A percentile compares a stretch with the other conserved stretches of the same genome.
phyloP scores from a whole-genome alignment of 2,888 invertebrate species.

The Drosophila ezoana region DNA sequence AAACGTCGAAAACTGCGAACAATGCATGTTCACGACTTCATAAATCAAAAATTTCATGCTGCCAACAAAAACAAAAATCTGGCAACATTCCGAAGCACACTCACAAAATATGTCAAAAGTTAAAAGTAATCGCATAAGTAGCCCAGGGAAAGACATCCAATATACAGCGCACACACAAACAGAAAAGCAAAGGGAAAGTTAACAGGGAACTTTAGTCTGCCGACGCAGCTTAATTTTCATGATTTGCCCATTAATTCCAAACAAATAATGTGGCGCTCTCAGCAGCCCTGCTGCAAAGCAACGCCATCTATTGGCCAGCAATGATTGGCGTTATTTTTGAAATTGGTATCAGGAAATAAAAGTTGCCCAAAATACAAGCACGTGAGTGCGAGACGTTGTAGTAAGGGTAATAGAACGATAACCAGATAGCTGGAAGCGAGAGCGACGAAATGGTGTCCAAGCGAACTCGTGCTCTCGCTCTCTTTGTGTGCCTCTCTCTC shows the following conservation, averaged over 20 bases:
- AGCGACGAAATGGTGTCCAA: slow-evolving; percentile 15
- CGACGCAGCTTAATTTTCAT: slow-evolving; percentile 59
- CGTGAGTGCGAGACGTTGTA: slow-evolving; percentile 51
- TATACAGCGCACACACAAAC: slow-evolving; percentile 15
- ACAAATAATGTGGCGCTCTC: slow-evolving; percentile 26
- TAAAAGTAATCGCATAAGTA: slow-evolving; percentile 66
- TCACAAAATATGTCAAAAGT: slow-evolving; percentile 65
- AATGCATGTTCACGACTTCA: slow-evolving; percentile 46
- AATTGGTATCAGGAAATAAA: slow-evolving; percentile 34
- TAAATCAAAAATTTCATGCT: slow-evolving; percentile 55
- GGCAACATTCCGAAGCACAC: slow-evolving; percentile 61
- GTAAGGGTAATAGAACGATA: slow-evolving; percentile 58
- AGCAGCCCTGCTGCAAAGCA: slow-evolving; percentile 12
- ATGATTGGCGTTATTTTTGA: slow-evolving; percentile 34
- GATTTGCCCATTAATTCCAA: slow-evolving; percentile 59
- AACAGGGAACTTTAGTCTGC: slow-evolving; percentile 44
- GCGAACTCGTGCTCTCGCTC: slow-evolving; percentile 2
- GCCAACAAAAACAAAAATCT: slow-evolving; percentile 53
- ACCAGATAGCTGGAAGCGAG: slow-evolving; percentile 37
- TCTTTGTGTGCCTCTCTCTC: background rate
- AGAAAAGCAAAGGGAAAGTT: slow-evolving; percentile 58
- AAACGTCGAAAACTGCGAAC: slow-evolving; percentile 26
- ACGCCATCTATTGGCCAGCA: slow-evolving; percentile 51
- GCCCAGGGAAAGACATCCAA: slow-evolving; percentile 31
- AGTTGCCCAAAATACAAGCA: slow-evolving; percentile 49